Evolutionary conservation across 1,140 invertebrate genomes (phyloP).

Genomic region (Leptinotarsa lineolata): DNA sequence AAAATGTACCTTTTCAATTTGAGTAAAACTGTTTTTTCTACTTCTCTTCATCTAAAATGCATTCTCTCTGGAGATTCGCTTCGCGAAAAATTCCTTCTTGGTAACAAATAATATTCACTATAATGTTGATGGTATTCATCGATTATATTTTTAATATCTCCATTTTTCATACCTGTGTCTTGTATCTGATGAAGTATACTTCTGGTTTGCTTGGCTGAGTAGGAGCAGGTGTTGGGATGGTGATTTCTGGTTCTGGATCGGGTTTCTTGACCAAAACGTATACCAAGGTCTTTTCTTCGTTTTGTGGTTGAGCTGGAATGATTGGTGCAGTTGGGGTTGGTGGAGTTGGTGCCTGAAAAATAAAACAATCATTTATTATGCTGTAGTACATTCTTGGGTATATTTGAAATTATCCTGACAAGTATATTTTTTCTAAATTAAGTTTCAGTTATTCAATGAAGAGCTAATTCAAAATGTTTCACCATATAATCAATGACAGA

Average conservation of each 20-base stretch:
- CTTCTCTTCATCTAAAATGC: no score
- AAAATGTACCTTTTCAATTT: no score
- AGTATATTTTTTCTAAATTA: no score
- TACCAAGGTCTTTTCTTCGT: slow-evolving; percentile 86
- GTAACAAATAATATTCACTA: no score
- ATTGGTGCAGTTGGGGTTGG: slow-evolving; percentile 77
- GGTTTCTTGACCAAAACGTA: slow-evolving; percentile 88
- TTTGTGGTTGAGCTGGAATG: slow-evolving; percentile 75
- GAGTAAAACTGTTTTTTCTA: no score
- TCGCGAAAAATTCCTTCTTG: no score
- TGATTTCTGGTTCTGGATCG: slow-evolving; percentile 77
- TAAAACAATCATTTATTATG: background rate
- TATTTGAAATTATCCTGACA: no score
- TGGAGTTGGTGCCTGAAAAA: slow-evolving; percentile 71
- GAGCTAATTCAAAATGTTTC: no score
- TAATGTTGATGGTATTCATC: no score
- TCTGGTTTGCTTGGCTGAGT: slow-evolving; percentile 84
- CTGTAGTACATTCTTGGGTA: background rate
- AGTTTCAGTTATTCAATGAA: no score
- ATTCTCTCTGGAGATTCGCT: background rate
- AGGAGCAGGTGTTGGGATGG: slow-evolving; percentile 75
- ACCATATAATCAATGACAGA: no score
- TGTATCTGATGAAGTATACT: slow-evolving; percentile 87
- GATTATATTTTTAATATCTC: background rate
- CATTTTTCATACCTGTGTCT: slow-evolving; percentile 68